phyloP scores from a whole-genome alignment of 2,113 vertebrate species.

The Diadophis punctatus region DNA sequence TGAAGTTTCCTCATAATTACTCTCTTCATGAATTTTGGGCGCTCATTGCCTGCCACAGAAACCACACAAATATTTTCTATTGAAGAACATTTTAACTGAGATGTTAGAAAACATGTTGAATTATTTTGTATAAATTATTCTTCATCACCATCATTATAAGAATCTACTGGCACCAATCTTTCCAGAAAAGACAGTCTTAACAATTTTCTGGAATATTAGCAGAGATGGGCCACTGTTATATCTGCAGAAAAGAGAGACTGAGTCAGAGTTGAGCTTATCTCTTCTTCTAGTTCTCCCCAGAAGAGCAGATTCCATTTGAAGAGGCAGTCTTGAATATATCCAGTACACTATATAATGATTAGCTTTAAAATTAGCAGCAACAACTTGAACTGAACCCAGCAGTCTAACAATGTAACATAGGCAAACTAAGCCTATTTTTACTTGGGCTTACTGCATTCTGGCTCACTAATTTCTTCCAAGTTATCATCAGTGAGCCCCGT shows the following conservation, averaged over 20 bases:
- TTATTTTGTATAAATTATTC: background rate
- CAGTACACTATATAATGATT: background rate
- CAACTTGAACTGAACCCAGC: background rate
- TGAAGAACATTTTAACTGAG: background rate
- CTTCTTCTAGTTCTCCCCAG: background rate
- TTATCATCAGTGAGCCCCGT: background rate
- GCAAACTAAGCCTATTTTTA: background rate
- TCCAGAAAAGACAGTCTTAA: background rate
- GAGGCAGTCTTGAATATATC: background rate
- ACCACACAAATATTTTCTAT: background rate
- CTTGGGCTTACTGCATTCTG: background rate
- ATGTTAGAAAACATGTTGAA: background rate
- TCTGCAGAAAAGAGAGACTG: background rate
- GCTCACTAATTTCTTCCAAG: background rate
- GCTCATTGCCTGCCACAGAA: background rate
- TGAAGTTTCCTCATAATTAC: background rate
- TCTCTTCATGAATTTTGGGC: background rate
- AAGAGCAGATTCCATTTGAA: background rate
- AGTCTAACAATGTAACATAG: background rate
- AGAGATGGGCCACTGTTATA: background rate
- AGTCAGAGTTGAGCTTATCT: background rate
- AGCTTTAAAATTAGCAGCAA: background rate
- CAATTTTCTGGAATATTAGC: background rate
- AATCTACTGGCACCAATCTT: background rate
- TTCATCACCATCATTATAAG: background rate